Evolutionary conservation across 2,113 vertebrate species (phyloP).

Genomic region (Gracilinanus agilis): DNA sequence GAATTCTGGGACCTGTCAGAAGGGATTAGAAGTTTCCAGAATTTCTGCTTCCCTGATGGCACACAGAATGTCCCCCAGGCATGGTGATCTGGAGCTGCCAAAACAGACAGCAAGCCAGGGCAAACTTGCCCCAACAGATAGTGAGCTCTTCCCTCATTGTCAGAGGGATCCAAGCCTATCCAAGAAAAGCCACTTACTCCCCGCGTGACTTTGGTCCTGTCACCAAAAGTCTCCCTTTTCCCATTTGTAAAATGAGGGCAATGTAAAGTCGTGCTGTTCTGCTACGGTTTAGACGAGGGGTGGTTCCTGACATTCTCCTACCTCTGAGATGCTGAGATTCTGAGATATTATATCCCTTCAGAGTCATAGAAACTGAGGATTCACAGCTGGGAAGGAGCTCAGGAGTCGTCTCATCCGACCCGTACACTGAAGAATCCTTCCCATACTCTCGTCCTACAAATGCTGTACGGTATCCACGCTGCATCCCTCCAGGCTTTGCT

Average conservation of each 20-base stretch:
- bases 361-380: too few relatives aligned
- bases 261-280: background rate
- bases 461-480: too few relatives aligned
- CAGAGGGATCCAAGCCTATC: background rate
- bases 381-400: background rate
- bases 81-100: background rate
- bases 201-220: background rate
- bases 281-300: fast-evolving
- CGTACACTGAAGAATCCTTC: background rate
- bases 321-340: background rate
- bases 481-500: background rate
- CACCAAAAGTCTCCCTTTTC: background rate
- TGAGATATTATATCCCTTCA: background rate
- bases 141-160: background rate
- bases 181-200: too few relatives aligned
- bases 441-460: too few relatives aligned
- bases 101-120: background rate
- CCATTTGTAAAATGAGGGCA: background rate
- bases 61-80: background rate
- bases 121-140: background rate
- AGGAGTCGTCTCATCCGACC: too few relatives aligned
- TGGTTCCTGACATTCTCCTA: background rate
- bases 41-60: background rate
- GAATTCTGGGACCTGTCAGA: background rate
- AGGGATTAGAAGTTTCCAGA: background rate